A percentile compares a stretch with the other conserved stretches of the same genome.
Evolutionary conservation across 2,888 invertebrate species (phyloP).

Genomic region (Siphonodentalium dalli): DNA sequence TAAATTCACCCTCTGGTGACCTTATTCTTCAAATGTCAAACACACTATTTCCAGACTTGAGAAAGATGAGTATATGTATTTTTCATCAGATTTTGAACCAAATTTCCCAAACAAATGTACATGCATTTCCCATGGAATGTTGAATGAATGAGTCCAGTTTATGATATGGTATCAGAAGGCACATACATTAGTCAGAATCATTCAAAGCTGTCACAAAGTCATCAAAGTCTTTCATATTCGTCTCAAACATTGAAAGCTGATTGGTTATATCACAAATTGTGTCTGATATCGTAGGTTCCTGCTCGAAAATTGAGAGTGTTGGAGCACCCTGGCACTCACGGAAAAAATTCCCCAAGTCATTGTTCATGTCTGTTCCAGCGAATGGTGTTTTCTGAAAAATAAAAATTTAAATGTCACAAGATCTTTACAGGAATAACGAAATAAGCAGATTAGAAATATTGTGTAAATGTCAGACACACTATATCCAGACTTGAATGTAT

Average conservation of each 20-base stretch:
- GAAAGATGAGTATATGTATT: too few species aligned
- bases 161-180: too few species aligned
- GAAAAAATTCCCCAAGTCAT: conserved; percentile 81
- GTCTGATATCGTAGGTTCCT: conserved; percentile 44
- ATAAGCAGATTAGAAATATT: neutral
- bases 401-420: neutral
- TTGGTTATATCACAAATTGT: conserved; percentile 73
- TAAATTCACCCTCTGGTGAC: too few species aligned
- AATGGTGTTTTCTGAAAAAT: conserved; percentile 80
- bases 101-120: too few species aligned
- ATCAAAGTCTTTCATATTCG: conserved; percentile 78
- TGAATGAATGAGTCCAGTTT: too few species aligned
- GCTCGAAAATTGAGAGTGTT: conserved; percentile 68
- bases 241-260: conserved; percentile 79
- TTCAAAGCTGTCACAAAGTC: conserved; percentile 75
- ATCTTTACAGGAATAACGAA: neutral
- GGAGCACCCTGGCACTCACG: conserved; percentile 81
- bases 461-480: conserved; percentile 46
- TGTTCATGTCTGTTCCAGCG: conserved; percentile 73
- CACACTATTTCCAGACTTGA: too few species aligned
- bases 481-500: too few species aligned
- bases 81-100: too few species aligned
- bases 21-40: too few species aligned
- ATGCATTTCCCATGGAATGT: too few species aligned
- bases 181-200: too few species aligned